Evolutionary conservation across 1,140 invertebrate species (phyloP), one percentile per base, ranked within the genome.

Genomic region (Latrodectus geometricus): DNA sequence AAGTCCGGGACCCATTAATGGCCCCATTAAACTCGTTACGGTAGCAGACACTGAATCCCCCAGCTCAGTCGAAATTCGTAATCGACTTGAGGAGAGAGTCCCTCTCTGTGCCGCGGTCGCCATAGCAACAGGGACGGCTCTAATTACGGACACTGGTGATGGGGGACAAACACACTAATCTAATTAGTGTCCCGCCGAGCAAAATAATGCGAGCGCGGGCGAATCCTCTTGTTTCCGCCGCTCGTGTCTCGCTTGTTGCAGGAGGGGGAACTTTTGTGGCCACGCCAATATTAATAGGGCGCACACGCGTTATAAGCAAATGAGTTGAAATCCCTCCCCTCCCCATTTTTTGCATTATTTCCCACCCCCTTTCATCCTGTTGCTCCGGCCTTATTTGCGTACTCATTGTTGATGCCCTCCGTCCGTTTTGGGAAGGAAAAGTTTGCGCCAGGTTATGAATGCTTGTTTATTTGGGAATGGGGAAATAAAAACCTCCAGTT

Each of bases 101-200:
- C 23, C 52, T 35, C 52, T 21, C 66, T 35, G 81, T 84, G 48
- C 49, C 79, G 69, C 79, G 79, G 52, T 82, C 52, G 8, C 72
- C 73, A 84, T 84, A 49, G 81, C 17, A 76, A 84, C 81, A 35
- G 70, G 54, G 56, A 74, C 70, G 80, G 70, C 73, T 84, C 81
- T 84, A 84, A 84, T 84, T 84, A 84, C 72, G 73, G 81, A 84
- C 81, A 75, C 61, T 52, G 72, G 72, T 84, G 81, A 76, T 84
- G 81, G 70, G 56, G 73, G 72, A 66, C 80, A 74, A 83, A 83
- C 81, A 84, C 81, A 73, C 73, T 84, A 84, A 84, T 84, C 81
- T 84, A 84, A 84, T 84, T 84, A 84, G 81, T 75, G 68, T 75
- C 81, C 73, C 61, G 81, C 72, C 35, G 81, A 84, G 81, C 72